Evolutionary conservation across 2,113 vertebrate genomes (phyloP).

Genomic region (Myodes glareolus): DNA sequence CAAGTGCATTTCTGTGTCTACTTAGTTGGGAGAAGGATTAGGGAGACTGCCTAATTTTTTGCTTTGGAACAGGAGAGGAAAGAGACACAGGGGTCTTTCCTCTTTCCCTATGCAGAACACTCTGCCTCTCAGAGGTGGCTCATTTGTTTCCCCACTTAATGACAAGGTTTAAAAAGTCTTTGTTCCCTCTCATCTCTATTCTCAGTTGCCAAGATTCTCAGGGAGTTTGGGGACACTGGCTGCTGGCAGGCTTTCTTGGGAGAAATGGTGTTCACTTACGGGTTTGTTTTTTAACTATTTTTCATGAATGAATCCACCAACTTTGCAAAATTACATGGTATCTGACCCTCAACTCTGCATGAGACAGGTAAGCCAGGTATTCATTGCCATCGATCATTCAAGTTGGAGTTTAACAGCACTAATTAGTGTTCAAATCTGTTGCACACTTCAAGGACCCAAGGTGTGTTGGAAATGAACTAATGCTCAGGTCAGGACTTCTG

Average conservation of each 20-base stretch:
- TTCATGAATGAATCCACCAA: conserved; percentile 8
- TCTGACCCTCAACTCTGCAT: background rate
- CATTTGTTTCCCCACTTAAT: conserved; percentile 77
- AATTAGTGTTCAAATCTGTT: background rate
- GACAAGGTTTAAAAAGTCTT: conserved; percentile 74
- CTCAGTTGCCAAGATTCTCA: conserved; percentile 35
- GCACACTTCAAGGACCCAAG: background rate
- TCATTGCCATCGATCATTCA: background rate
- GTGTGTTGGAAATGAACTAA: background rate
- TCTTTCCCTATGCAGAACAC: conserved; percentile 55
- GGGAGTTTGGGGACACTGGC: background rate
- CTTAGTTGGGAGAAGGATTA: conserved; percentile 65
- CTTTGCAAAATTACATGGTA: conserved; percentile 1
- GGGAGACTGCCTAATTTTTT: conserved; percentile 56
- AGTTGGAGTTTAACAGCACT: background rate
- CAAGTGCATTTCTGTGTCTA: conserved; percentile 50
- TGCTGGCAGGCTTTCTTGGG: background rate
- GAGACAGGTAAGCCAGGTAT: background rate
- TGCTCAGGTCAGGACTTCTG: background rate
- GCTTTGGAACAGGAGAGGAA: conserved; percentile 53
- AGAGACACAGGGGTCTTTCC: conserved; percentile 21
- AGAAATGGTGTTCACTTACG: background rate
- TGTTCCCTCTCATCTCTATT: conserved; percentile 57
- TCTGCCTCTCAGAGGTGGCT: conserved; percentile 66
- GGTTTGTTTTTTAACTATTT: background rate